Percentiles rank a stretch among this genome's conserved stretches.
Evolutionary conservation across 2,113 vertebrate species (phyloP).

Genomic region (Carassius auratus): DNA sequence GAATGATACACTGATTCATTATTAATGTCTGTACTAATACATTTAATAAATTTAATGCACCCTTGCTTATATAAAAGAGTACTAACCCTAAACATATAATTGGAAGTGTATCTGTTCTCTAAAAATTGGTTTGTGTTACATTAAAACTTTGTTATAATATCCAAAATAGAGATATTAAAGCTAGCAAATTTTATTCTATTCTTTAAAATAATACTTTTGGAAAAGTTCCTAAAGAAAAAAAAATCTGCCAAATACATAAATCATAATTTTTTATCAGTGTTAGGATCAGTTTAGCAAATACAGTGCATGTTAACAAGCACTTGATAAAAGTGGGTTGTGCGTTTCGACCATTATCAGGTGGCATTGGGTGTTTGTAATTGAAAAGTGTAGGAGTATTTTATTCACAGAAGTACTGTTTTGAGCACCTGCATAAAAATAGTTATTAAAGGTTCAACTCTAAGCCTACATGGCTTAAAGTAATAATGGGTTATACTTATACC

Average conservation of each 20-base stretch:
- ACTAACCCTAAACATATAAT: no score
- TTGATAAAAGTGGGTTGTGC: not conserved
- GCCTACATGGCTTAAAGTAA: constrained; percentile 7
- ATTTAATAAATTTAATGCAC: not conserved
- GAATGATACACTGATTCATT: not conserved
- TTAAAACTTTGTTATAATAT: not conserved
- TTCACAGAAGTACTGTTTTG: constrained; percentile 24
- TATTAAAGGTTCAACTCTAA: constrained; percentile 41
- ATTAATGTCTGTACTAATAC: not conserved
- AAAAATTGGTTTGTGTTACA: not conserved
- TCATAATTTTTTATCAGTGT: not conserved
- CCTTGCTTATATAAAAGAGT: no score
- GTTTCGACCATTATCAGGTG: not conserved
- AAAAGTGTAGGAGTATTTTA: constrained; percentile 31
- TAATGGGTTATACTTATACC: constrained; percentile 25
- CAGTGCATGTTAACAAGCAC: not conserved
- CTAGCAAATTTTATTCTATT: not conserved
- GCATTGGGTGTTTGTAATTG: not conserved
- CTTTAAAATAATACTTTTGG: not conserved
- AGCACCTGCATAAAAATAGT: constrained; percentile 39
- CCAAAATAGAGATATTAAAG: not conserved
- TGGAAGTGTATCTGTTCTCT: not conserved
- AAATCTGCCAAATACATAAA: not conserved
- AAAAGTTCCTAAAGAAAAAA: not conserved
- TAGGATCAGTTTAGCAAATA: not conserved